Evolutionary conservation across 2,113 vertebrate species (phyloP).

Genomic region (Camarhynchus parvulus): DNA sequence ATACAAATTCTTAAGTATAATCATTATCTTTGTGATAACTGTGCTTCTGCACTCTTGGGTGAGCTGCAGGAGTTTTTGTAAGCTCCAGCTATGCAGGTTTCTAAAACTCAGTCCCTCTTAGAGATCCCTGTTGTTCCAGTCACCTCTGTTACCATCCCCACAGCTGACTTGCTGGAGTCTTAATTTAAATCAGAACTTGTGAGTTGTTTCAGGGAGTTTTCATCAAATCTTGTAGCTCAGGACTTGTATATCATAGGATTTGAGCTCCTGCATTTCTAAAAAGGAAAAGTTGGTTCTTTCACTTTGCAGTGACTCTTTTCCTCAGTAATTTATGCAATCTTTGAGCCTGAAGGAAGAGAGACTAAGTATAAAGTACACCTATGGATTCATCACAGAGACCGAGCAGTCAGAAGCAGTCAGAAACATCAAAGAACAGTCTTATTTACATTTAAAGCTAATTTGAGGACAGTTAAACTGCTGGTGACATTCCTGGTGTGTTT

Average conservation of each 20-base stretch:
- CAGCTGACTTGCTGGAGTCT: neutral
- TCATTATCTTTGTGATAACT: neutral
- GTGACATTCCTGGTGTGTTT: constrained; percentile 10
- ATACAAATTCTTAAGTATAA: neutral
- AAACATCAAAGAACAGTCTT: constrained; percentile 1
- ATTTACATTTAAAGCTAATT: neutral
- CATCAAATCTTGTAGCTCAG: neutral
- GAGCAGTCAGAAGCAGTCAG: neutral
- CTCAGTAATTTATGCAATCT: neutral
- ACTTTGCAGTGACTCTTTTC: neutral
- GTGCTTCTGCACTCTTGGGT: neutral
- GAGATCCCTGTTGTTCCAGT: neutral
- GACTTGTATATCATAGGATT: neutral
- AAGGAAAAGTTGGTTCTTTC: neutral
- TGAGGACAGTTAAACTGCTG: neutral
- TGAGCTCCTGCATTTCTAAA: neutral
- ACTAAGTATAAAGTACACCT: neutral
- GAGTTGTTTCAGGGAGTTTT: neutral
- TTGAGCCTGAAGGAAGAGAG: neutral
- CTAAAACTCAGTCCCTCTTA: neutral
- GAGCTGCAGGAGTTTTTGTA: neutral
- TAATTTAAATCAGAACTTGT: neutral
- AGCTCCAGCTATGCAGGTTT: neutral
- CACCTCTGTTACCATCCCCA: neutral
- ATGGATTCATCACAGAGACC: neutral